Conservation (phyloP, 2,113 vertebrate genomes). For the Microcebus lehilahytsara region DNA sequence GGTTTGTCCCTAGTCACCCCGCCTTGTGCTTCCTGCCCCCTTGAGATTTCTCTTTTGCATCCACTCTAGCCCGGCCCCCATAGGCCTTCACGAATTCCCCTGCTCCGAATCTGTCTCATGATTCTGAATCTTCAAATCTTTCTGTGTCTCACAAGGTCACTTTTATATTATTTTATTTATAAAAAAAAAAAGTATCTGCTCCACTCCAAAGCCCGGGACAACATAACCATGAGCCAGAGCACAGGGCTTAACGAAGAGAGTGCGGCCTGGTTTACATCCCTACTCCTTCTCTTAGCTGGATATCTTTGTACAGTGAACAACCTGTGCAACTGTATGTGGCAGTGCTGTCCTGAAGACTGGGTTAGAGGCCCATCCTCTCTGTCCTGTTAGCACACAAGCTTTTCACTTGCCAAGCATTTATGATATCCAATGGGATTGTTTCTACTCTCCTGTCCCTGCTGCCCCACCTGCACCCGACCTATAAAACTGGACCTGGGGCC, state of each 20-base stretch:
- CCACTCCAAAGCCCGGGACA: background rate
- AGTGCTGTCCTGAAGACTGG: background rate
- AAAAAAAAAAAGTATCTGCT: background rate
- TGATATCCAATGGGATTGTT: background rate
- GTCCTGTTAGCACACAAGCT: too few relatives aligned
- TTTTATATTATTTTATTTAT: background rate
- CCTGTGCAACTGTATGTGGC: background rate
- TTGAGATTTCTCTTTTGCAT: background rate
- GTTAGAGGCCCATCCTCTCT: background rate
- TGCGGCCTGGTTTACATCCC: background rate
- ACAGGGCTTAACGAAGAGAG: background rate
- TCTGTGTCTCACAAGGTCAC: background rate
- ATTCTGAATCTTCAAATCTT: background rate
- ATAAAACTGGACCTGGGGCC: background rate
- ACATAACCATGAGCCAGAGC: background rate
- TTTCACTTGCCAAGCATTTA: background rate
- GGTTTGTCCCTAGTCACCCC: background rate
- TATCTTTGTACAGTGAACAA: background rate
- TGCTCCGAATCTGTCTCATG: background rate
- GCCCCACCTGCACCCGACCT: rapidly evolving
- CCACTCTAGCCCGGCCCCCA: background rate
- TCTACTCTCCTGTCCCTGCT: background rate
- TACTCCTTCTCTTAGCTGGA: rapidly evolving
- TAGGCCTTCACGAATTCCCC: rapidly evolving
- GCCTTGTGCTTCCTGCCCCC: too few relatives aligned